Conservation (phyloP, 2,113 vertebrate species). For the Nesogale talazaci region DNA sequence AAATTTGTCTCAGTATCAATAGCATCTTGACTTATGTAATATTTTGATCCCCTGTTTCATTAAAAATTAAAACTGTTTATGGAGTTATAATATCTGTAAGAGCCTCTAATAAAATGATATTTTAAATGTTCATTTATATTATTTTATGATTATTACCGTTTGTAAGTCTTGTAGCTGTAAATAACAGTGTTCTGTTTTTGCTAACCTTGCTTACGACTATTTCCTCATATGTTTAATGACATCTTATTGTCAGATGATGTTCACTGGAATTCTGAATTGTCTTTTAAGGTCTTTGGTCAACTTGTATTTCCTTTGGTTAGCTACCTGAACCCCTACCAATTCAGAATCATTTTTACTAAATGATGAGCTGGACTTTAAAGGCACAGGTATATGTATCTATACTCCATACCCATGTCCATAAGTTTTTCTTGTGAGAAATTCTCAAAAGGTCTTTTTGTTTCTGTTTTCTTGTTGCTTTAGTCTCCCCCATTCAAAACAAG, state of each 20-base stretch:
- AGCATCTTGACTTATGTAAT: not conserved
- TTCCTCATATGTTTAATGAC: not conserved
- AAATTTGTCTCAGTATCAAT: not conserved
- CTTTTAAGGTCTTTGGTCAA: not conserved
- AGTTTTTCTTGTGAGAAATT: not conserved
- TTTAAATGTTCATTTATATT: not conserved
- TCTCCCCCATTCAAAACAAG: not conserved
- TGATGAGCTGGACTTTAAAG: slow-evolving; percentile 11
- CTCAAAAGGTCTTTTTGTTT: slow-evolving; percentile 20
- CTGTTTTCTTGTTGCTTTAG: not conserved
- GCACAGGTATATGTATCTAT: not conserved
- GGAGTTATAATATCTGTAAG: no score
- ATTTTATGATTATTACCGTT: not conserved
- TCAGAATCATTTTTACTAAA: not conserved
- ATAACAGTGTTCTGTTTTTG: not conserved
- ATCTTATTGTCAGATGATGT: not conserved
- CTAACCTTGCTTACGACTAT: not conserved
- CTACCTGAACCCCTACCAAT: not conserved
- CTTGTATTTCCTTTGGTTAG: not conserved
- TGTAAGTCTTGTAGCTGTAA: not conserved
- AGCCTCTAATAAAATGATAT: no score
- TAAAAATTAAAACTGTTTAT: not conserved
- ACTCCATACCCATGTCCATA: not conserved
- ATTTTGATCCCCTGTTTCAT: not conserved
- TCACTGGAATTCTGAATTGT: not conserved